Conservation (phyloP, 1,140 invertebrate species). For the Caenorhabditis tropicalis region DNA sequence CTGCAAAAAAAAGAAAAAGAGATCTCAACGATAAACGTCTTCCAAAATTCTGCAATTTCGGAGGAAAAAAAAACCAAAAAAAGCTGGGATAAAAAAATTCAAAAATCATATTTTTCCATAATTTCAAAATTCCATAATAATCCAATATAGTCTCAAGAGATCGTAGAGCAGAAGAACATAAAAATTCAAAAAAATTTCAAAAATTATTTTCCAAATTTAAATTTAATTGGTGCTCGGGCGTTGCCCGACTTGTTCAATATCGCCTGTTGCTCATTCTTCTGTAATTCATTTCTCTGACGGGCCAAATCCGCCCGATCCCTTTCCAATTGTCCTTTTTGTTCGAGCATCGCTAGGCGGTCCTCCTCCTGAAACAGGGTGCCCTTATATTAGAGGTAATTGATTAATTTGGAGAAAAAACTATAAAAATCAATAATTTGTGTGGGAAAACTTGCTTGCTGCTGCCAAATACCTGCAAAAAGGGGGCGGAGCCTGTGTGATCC, state of each 20-base stretch:
- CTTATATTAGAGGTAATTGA: too few relatives aligned
- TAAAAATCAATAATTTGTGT: too few relatives aligned
- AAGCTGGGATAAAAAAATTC: too few relatives aligned
- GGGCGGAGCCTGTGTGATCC: too few relatives aligned
- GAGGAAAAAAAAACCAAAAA: background rate
- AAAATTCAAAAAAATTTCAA: background rate
- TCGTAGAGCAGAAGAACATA: too few relatives aligned
- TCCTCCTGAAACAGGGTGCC: constrained; percentile 16
- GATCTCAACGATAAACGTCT: background rate
- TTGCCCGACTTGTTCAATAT: constrained; percentile 22
- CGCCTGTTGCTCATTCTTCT: constrained; percentile 39
- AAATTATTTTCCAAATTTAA: constrained; percentile 19
- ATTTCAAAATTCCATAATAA: too few relatives aligned
- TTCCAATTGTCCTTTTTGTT: constrained; percentile 15
- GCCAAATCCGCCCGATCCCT: constrained; percentile 4
- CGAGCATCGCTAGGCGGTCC: constrained; percentile 22
- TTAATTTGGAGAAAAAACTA: too few relatives aligned
- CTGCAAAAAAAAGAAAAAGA: background rate
- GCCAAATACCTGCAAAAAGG: too few relatives aligned
- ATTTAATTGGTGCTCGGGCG: background rate
- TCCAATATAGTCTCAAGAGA: too few relatives aligned
- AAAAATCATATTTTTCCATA: too few relatives aligned
- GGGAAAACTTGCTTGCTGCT: too few relatives aligned
- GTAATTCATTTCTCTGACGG: background rate
- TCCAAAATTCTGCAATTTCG: background rate